A percentile compares a stretch with the other conserved stretches of the same genome.
Conservation (phyloP, 1,140 invertebrate genomes). For the Steinernema feltiae region DNA sequence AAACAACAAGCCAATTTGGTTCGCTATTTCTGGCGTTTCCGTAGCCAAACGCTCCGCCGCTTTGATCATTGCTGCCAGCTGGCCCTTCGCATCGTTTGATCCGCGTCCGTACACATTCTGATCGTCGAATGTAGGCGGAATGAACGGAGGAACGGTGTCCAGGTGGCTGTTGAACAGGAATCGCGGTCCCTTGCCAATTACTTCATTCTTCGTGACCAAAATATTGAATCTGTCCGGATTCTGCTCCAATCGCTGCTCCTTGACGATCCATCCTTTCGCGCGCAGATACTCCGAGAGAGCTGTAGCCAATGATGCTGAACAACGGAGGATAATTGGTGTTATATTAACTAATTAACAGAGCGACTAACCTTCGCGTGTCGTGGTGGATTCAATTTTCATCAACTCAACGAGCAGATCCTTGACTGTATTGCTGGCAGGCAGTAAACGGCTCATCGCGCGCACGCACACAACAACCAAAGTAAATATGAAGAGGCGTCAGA, state of each 20-base stretch:
- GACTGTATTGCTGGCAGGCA: neutral
- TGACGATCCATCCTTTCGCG: conserved; percentile 35
- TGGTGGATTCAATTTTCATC: conserved; percentile 48
- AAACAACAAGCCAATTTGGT: conserved; percentile 42
- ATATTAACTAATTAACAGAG: too few relatives aligned
- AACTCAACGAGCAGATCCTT: conserved; percentile 38
- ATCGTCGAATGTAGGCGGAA: conserved; percentile 34
- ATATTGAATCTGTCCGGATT: conserved; percentile 36
- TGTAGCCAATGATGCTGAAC: conserved; percentile 25
- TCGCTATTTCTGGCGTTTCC: conserved; percentile 32
- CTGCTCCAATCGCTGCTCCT: conserved; percentile 21
- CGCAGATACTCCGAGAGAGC: conserved; percentile 38
- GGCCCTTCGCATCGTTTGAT: conserved; percentile 49
- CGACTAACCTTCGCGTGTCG: conserved; percentile 46
- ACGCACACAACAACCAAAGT: neutral
- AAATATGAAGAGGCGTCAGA: too few relatives aligned
- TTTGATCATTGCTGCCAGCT: conserved; percentile 46
- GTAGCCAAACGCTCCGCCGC: conserved; percentile 33
- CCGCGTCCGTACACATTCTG: conserved; percentile 42
- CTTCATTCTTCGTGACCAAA: conserved; percentile 27
- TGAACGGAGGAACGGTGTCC: conserved; percentile 50
- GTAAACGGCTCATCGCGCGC: neutral
- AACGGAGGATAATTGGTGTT: neutral
- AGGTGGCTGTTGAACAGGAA: conserved; percentile 48
- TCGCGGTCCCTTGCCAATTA: conserved; percentile 17